A percentile compares a stretch with the other conserved stretches of the same genome.
Conservation (phyloP, 2,888 invertebrate genomes). For the Microplitis manilae region DNA sequence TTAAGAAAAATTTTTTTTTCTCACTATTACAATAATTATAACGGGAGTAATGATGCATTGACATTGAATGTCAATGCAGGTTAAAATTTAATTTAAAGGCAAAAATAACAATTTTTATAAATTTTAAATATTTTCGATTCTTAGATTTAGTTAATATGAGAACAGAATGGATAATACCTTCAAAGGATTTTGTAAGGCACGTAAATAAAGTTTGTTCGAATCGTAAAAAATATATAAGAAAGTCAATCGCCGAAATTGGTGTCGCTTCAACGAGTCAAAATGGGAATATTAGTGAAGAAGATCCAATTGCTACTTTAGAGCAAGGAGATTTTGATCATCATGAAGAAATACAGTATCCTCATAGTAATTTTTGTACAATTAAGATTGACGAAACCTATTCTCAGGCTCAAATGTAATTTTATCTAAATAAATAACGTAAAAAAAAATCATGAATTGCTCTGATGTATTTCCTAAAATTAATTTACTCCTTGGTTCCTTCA, state of each 20-base stretch:
- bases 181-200: constrained; percentile 29
- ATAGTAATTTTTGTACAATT: constrained; percentile 6
- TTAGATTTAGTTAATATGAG: constrained; percentile 34
- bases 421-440: too few relatives aligned
- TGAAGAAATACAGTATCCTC: neutral
- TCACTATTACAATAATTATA: too few relatives aligned
- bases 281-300: neutral
- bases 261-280: neutral
- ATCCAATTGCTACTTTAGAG: constrained; percentile 3
- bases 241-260: neutral
- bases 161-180: constrained; percentile 24
- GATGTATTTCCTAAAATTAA: too few relatives aligned
- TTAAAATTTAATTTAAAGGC: too few relatives aligned
- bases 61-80: too few relatives aligned
- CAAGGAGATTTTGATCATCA: neutral
- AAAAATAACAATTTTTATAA: too few relatives aligned
- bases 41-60: too few relatives aligned
- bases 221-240: constrained; percentile 14
- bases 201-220: constrained; percentile 35
- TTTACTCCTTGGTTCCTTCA: too few relatives aligned
- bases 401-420: neutral
- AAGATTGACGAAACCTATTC: neutral
- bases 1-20: too few relatives aligned
- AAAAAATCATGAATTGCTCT: too few relatives aligned
- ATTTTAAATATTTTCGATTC: neutral